Evolutionary conservation across 1,140 invertebrate genomes (phyloP).

Genomic region (Nasonia giraulti): DNA sequence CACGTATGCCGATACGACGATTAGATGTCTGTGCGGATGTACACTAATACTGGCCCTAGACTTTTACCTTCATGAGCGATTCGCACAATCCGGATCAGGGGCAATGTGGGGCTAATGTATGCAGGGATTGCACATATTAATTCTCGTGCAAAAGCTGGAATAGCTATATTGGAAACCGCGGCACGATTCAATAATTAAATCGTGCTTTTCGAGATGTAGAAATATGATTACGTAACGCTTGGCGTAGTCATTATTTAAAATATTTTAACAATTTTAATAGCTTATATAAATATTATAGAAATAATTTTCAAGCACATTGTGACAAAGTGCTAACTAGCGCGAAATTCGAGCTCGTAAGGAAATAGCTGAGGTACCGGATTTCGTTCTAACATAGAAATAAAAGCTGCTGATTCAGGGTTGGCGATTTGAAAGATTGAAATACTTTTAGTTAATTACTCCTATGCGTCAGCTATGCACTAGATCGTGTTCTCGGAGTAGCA

Average conservation of each 20-base stretch:
- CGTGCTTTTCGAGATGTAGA: too few species aligned
- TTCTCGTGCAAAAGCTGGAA: not conserved
- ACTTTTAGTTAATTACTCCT: not conserved
- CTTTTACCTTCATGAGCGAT: not conserved
- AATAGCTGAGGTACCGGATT: not conserved
- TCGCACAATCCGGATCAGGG: not conserved
- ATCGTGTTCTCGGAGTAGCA: too few species aligned
- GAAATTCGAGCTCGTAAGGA: not conserved
- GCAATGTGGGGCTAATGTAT: not conserved
- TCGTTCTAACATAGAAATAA: not conserved
- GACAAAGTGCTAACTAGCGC: not conserved
- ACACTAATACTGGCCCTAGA: not conserved
- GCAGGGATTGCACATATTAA: not conserved
- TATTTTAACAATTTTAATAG: too few species aligned
- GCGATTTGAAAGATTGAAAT: not conserved
- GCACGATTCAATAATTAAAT: too few species aligned
- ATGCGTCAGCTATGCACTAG: too few species aligned
- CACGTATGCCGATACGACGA: not conserved
- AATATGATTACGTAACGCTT: too few species aligned
- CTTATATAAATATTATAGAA: too few species aligned
- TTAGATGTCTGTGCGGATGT: not conserved
- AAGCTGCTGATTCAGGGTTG: not conserved
- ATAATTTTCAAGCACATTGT: too few species aligned
- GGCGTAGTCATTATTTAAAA: too few species aligned
- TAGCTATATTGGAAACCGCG: too few species aligned